phyloP scores from a whole-genome alignment of 2,797 vertebrate species.

The Mus spretus region DNA sequence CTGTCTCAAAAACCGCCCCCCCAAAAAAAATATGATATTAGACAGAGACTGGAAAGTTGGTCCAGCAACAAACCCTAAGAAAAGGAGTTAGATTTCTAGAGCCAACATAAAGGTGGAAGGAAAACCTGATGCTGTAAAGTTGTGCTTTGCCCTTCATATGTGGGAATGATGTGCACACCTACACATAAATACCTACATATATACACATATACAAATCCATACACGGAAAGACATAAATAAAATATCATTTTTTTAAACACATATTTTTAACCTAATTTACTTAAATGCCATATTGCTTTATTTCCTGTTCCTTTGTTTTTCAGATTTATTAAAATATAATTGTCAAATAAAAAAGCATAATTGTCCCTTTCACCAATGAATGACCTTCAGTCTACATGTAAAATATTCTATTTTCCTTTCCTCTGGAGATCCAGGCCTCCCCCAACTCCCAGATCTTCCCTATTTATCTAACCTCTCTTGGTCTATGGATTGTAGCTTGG shows the following conservation, averaged over 20 bases:
- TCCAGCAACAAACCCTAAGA: background rate
- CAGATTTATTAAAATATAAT: background rate
- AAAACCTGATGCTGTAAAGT: background rate
- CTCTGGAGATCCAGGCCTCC: background rate
- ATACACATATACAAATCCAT: too few relatives aligned
- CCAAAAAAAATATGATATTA: background rate
- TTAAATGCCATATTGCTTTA: background rate
- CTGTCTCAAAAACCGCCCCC: too few relatives aligned
- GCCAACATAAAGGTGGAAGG: background rate
- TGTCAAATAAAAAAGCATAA: background rate
- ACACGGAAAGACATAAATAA: background rate
- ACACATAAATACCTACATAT: too few relatives aligned
- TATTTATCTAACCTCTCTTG: background rate
- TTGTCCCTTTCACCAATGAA: too few relatives aligned
- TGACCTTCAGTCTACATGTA: background rate
- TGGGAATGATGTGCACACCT: too few relatives aligned
- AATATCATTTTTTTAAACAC: background rate
- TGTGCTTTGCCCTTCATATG: background rate
- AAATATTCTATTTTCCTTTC: background rate
- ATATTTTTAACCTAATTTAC: background rate
- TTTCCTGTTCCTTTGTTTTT: background rate
- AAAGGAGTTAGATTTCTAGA: background rate
- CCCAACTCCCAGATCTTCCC: too few relatives aligned
- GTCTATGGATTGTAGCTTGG: background rate
- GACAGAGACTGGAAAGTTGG: background rate